Evolutionary conservation across 1,140 invertebrate species (phyloP).

Genomic region (Scylla paramamosain): DNA sequence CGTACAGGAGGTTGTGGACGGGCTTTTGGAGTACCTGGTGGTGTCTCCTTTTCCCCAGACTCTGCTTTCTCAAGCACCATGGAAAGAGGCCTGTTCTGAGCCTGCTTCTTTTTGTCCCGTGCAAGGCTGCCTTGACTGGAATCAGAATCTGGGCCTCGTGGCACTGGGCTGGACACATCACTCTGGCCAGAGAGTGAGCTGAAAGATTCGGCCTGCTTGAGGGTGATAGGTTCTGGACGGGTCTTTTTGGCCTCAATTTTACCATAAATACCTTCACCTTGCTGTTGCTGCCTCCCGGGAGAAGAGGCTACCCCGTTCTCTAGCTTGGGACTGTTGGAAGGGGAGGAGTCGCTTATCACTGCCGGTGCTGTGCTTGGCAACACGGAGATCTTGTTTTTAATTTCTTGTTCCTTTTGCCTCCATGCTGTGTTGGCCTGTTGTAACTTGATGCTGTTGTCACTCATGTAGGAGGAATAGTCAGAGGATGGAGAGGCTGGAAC

Average conservation of each 20-base stretch:
- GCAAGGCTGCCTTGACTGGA: constrained; percentile 73
- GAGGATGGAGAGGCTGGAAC: constrained; percentile 72
- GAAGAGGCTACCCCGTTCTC: constrained; percentile 27
- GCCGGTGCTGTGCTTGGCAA: constrained; percentile 44
- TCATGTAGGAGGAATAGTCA: constrained; percentile 75
- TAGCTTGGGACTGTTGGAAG: constrained; percentile 76
- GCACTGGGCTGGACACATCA: constrained; percentile 77
- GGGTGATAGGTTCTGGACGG: constrained; percentile 65
- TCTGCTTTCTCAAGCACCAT: constrained; percentile 79
- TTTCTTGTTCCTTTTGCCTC: constrained; percentile 68
- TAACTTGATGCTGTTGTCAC: constrained; percentile 68
- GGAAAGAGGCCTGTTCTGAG: constrained; percentile 78
- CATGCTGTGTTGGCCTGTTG: constrained; percentile 69
- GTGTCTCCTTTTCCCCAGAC: constrained; percentile 74
- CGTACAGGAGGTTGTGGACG: constrained; percentile 71
- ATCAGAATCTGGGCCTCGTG: constrained; percentile 66
- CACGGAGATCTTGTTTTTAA: constrained; percentile 83
- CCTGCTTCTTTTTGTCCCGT: constrained; percentile 77
- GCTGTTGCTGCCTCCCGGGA: background rate
- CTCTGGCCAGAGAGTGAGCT: constrained; percentile 79
- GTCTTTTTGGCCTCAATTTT: constrained; percentile 55
- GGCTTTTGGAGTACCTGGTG: constrained; percentile 52
- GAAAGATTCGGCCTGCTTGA: constrained; percentile 78
- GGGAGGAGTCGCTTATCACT: constrained; percentile 71
- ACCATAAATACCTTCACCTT: constrained; percentile 50